These are phyloP conservation scores for Crotalus horridus DNA, from an alignment of 2,113 vertebrate species.

Conservation along the genomic window DNA sequence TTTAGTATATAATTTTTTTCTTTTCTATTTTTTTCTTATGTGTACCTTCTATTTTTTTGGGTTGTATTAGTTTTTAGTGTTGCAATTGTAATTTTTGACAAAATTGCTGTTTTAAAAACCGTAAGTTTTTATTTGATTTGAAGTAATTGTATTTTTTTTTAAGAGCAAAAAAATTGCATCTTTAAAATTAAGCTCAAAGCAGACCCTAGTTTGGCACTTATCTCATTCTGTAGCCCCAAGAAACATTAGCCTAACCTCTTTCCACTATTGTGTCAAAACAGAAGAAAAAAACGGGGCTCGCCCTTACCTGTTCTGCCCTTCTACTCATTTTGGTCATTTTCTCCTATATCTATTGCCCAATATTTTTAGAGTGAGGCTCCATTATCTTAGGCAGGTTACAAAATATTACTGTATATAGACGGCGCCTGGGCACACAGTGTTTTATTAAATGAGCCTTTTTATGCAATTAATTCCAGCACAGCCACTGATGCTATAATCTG, in stretches of 20 bases:
- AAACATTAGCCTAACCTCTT: background rate
- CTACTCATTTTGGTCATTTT: background rate
- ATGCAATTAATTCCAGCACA: conserved; percentile 26
- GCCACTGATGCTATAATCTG: background rate
- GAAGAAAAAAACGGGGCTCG: fast-evolving
- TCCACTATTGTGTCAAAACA: background rate
- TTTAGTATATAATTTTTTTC: background rate
- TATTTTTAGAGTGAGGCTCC: conserved; percentile 46
- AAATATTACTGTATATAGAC: background rate
- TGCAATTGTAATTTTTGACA: background rate
- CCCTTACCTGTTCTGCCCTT: background rate
- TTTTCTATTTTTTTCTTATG: background rate
- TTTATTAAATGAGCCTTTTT: background rate
- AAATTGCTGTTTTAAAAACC: background rate
- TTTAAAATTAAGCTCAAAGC: background rate
- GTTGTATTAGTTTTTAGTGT: background rate
- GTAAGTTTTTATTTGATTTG: background rate
- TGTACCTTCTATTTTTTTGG: background rate
- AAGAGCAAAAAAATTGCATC: background rate
- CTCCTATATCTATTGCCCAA: conserved; percentile 45
- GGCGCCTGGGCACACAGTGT: background rate
- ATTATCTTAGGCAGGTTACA: background rate
- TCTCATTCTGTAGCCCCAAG: background rate
- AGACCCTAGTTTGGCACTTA: background rate
- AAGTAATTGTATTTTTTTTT: background rate